Base-by-base conservation (phyloP, 2,888 invertebrate species). In the Sphaeridia pumilis region DNA sequence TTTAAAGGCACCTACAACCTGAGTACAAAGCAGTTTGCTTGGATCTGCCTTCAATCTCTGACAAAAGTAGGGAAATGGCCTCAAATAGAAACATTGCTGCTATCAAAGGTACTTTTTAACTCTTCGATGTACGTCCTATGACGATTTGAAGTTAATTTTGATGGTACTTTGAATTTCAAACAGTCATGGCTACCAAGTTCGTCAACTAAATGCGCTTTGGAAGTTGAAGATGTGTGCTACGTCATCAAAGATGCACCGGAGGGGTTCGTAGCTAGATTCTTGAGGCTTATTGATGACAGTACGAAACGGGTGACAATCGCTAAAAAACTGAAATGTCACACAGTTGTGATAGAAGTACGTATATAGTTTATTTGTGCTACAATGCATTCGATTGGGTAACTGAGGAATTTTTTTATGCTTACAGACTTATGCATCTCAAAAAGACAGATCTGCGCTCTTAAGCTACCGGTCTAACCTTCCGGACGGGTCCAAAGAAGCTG, bases 401-500 rank as follows among this genome's bases (percentile, higher is more conserved):
- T 46, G 4, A 31, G 3, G n/a, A 7, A 31, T 31, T 31, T 12
- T 31, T 46, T 44, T 45, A 20, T 14, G 17, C 43, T 35, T 64
- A 46, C 49, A 73, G 74, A 69, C 70, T 42, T 68, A 69, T 31
- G 75, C 76, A 0, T 74, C 75, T 36, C 79, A 80, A 67, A 79
- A 78, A 55, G 82, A 84, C 68, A 72, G 81, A 35, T 66, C 71
- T 0, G 75, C 78, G 0, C 70, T 84, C 4, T 72, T 78, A 3
- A 76, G 76, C 59, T 82, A 83, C 65, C 79, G 79, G 67, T 76
- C 76, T 64, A 74, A 76, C 3, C 69, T 83, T 2, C 74, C 74
- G 47, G 75, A 78, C 0, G 78, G 81, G 58, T 78, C 81, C 0
- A 83, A 84, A 63, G 83, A 83, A 66, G 81, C 80, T 63, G 79